Percentiles rank a stretch among this genome's conserved stretches.
Conservation (phyloP, 2,797 vertebrate species). For the Mormyrus hasselquistii region DNA sequence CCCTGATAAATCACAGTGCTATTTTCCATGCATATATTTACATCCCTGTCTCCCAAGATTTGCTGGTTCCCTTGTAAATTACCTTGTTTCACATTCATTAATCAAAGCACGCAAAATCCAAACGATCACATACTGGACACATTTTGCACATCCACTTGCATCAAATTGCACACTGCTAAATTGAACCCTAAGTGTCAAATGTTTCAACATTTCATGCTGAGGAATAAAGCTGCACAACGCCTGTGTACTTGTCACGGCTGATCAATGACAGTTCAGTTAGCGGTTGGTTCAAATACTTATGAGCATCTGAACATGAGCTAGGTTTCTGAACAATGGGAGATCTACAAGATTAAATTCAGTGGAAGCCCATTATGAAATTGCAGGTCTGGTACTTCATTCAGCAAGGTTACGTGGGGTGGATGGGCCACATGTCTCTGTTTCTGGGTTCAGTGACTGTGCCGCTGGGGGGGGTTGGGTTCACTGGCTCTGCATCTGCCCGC, state of each 20-base stretch:
- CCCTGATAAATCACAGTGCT: constrained; percentile 8
- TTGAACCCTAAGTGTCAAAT: constrained; percentile 6
- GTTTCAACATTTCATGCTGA: not conserved
- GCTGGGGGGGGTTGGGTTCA: constrained; percentile 24
- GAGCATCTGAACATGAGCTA: not conserved
- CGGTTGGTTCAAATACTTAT: not conserved
- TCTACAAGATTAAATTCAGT: not conserved
- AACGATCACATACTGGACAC: not conserved
- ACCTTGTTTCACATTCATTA: constrained; percentile 8
- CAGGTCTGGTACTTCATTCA: constrained; percentile 1
- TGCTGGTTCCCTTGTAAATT: constrained; percentile 10
- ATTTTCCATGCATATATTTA: constrained; percentile 8
- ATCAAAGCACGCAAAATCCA: constrained; percentile 11
- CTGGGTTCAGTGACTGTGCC: constrained; percentile 30
- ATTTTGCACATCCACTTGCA: constrained; percentile 7
- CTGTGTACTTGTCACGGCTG: not conserved
- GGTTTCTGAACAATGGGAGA: not conserved
- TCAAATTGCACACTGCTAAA: constrained; percentile 2
- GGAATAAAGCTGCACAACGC: not conserved
- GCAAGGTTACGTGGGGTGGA: constrained; percentile 23
- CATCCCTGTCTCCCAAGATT: constrained; percentile 2
- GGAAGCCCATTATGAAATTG: constrained; percentile 3
- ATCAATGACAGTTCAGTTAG: not conserved
- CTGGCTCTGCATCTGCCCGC: constrained; percentile 8
- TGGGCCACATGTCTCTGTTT: constrained; percentile 2